These are phyloP conservation scores for Drosophila monieri DNA, from an alignment of 2,888 invertebrate genomes.

Conservation along the genomic window DNA sequence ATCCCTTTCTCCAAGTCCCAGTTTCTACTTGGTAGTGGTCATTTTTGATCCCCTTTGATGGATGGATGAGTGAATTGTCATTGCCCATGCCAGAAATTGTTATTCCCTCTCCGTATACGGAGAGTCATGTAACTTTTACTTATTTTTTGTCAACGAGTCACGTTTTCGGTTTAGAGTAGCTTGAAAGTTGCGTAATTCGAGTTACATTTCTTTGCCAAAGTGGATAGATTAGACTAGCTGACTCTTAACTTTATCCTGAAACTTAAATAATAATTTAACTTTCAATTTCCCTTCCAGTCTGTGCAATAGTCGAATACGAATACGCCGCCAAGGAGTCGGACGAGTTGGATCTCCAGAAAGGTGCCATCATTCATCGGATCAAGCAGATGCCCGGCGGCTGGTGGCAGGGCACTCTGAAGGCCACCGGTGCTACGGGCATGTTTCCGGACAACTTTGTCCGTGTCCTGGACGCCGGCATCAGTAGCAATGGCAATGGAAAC, in stretches of 20 bases:
- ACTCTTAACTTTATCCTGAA: too few species aligned
- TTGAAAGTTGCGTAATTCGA: constrained; percentile 61
- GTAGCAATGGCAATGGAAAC: constrained; percentile 57
- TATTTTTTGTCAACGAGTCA: constrained; percentile 53
- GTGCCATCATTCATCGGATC: constrained; percentile 93
- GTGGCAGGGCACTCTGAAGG: constrained; percentile 93
- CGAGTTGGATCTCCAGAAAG: constrained; percentile 92
- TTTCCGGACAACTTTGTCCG: constrained; percentile 97
- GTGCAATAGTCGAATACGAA: constrained; percentile 94
- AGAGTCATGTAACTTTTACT: constrained; percentile 76
- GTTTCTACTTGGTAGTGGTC: too few species aligned
- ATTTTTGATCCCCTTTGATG: constrained; percentile 37
- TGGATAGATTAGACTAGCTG: not conserved
- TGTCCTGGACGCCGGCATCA: constrained; percentile 84
- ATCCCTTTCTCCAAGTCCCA: constrained; percentile 4
- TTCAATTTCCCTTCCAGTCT: constrained; percentile 84
- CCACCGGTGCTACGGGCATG: constrained; percentile 91
- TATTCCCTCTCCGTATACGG: constrained; percentile 35
- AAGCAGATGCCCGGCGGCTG: constrained; percentile 92
- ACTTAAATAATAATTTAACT: too few species aligned
- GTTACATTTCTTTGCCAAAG: too few species aligned
- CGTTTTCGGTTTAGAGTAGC: constrained; percentile 48
- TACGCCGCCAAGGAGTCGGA: constrained; percentile 94
- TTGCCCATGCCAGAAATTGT: constrained; percentile 42
- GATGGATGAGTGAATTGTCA: constrained; percentile 44